A percentile compares a stretch with the other conserved stretches of the same genome.
Conservation (phyloP, 2,113 vertebrate species). For the Neotoma lepida region DNA sequence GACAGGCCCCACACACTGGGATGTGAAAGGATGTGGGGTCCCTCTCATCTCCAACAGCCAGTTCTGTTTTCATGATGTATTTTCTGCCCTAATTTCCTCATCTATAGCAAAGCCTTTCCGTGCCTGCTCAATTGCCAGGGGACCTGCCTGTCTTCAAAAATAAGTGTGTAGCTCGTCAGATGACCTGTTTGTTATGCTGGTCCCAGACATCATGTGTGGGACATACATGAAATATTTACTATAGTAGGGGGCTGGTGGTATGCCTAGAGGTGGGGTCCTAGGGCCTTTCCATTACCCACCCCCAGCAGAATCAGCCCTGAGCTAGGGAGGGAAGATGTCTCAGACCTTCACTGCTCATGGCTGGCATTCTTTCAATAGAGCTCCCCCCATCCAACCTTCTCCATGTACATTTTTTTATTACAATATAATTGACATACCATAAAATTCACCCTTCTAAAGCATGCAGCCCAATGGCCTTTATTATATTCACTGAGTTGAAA, state of each 20-base stretch:
- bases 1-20: not conserved
- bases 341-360: not conserved
- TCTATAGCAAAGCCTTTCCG: slow-evolving; percentile 8
- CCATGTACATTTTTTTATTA: not conserved
- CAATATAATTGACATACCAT: not conserved
- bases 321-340: not conserved
- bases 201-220: not conserved
- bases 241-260: fast-evolving
- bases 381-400: not conserved
- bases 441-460: not conserved
- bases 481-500: not conserved
- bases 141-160: slow-evolving; percentile 65
- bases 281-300: not conserved
- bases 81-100: slow-evolving; percentile 67
- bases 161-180: slow-evolving; percentile 59
- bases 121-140: slow-evolving; percentile 60
- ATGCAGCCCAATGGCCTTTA: not conserved
- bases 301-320: not conserved
- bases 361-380: not conserved
- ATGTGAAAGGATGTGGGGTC: not conserved
- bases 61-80: slow-evolving; percentile 50
- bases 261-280: not conserved
- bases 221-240: not conserved
- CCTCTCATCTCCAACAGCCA: slow-evolving; percentile 49
- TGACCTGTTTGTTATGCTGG: slow-evolving; percentile 49